Evolutionary conservation across 2,888 invertebrate species (phyloP).

Genomic region (Tanypteryx hageni): DNA sequence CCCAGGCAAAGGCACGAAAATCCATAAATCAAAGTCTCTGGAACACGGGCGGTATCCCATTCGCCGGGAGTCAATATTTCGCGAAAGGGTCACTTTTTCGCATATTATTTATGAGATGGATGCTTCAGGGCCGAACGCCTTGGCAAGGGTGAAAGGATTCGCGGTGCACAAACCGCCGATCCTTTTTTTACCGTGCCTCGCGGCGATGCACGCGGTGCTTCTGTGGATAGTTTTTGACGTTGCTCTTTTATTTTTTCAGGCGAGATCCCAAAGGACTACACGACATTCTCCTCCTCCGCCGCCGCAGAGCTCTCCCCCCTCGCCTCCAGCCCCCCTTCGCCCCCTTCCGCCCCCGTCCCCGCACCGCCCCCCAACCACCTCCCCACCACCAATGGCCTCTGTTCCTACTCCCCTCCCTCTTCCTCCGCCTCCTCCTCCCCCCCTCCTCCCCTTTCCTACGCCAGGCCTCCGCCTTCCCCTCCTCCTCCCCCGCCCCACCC

Average conservation of each 20-base stretch:
- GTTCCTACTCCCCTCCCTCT: not conserved
- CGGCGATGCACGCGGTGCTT: not conserved
- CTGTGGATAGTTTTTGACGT: not conserved
- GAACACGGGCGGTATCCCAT: too few relatives aligned
- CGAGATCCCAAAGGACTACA: slow-evolving; percentile 70
- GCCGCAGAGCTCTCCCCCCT: slow-evolving; percentile 69
- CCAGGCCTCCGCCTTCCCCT: not conserved
- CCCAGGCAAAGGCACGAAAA: too few relatives aligned
- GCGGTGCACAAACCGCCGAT: too few relatives aligned
- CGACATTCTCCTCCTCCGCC: slow-evolving; percentile 69
- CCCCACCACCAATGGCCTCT: not conserved
- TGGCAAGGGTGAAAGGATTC: too few relatives aligned
- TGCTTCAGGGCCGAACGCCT: too few relatives aligned
- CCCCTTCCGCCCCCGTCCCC: not conserved
- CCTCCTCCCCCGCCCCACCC: slow-evolving; percentile 50
- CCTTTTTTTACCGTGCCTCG: too few relatives aligned
- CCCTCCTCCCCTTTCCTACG: not conserved
- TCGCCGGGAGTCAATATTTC: too few relatives aligned
- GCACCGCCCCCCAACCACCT: not conserved
- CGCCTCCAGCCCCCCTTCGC: slow-evolving; percentile 59
- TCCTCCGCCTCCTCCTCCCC: not conserved
- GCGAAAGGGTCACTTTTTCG: too few relatives aligned
- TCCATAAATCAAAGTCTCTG: too few relatives aligned
- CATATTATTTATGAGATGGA: too few relatives aligned
- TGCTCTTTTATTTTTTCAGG: slow-evolving; percentile 67